A percentile compares a stretch with the other conserved stretches of the same genome.
These are phyloP conservation scores for Lomographa bimaculata DNA, from an alignment of 2,888 invertebrate species.

Conservation along the genomic window DNA sequence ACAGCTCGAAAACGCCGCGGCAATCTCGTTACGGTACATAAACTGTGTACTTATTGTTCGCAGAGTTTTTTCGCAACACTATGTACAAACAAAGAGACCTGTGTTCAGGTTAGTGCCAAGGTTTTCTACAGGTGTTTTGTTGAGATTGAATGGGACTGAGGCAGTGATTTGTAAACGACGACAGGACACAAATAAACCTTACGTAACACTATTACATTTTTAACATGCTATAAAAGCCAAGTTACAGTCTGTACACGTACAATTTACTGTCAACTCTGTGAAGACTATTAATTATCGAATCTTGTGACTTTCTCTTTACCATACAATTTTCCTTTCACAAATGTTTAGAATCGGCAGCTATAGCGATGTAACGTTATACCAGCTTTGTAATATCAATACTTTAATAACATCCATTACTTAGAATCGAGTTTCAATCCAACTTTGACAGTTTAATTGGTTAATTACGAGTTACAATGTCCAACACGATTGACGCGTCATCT, in stretches of 20 bases:
- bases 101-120: conserved; percentile 39
- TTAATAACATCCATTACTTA: conserved; percentile 16
- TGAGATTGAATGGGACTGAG: conserved; percentile 34
- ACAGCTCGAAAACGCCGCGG: conserved; percentile 39
- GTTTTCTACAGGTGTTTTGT: conserved; percentile 43
- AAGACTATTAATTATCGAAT: not conserved
- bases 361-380: not conserved
- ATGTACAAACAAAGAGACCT: conserved; percentile 61
- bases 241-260: conserved; percentile 2
- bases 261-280: conserved; percentile 10
- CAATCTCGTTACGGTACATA: conserved; percentile 75
- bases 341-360: not conserved
- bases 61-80: conserved; percentile 65
- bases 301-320: not conserved
- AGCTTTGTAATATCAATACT: conserved; percentile 1
- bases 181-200: conserved; percentile 2
- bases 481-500: conserved; percentile 24
- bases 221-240: conserved; percentile 5
- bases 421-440: conserved; percentile 26
- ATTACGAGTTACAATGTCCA: conserved; percentile 21
- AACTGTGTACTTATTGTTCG: conserved; percentile 66
- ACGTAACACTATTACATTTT: conserved; percentile 1
- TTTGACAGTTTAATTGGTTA: conserved; percentile 32
- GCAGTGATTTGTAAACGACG: conserved; percentile 26
- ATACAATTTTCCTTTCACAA: conserved; percentile 1